Conservation (phyloP, 1,140 invertebrate species). For the honey bee (Apis mellifera) region Amel_HAv3.1 CM009932.2:15206501-15207000, state of each 20-base stretch:
- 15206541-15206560: neutral
- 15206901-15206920: neutral
- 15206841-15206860: neutral
- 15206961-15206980: neutral
- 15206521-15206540: neutral
- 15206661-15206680: conserved; percentile 2
- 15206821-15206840: neutral
- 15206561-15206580: neutral
- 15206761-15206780: conserved; percentile 43
- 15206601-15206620: neutral
- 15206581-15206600: neutral
- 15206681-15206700: neutral
- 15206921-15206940: neutral
- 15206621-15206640: neutral
- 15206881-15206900: neutral
- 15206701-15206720: conserved; percentile 37
- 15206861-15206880: neutral
- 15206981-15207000: neutral
- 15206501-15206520: neutral
- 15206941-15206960: neutral
- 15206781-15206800: conserved; percentile 35
- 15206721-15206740: conserved; percentile 12
- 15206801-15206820: conserved; percentile 15
- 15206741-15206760: conserved; percentile 57
- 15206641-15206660: neutral